Percentiles rank a stretch among this genome's conserved stretches.
phyloP scores from a whole-genome alignment of 2,113 vertebrate genomes.

The Ciconia maguari region DNA sequence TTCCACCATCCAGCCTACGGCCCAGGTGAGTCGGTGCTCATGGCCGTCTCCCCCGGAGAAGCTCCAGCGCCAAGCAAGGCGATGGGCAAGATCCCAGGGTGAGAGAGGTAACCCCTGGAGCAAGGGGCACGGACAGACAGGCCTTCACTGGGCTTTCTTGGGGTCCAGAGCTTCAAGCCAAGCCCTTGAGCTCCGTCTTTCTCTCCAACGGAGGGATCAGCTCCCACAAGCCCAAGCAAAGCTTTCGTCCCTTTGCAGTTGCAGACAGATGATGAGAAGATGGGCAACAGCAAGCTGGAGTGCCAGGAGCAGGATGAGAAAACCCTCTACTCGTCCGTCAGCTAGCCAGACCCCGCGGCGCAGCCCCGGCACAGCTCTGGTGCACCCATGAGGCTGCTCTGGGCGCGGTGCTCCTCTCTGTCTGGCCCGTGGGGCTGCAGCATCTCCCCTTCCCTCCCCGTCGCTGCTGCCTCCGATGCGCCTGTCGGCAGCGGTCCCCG shows the following conservation, averaged over 20 bases:
- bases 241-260: neutral
- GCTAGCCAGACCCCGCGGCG: rapidly evolving
- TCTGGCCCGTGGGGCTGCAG: neutral
- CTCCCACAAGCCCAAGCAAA: rapidly evolving
- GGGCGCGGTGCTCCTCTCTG: rapidly evolving
- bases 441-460: neutral
- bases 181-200: rapidly evolving
- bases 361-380: rapidly evolving
- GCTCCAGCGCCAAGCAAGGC: neutral
- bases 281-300: rapidly evolving
- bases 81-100: neutral
- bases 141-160: neutral
- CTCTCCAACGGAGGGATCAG: rapidly evolving
- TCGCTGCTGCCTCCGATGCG: rapidly evolving
- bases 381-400: rapidly evolving
- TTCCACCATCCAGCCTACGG: rapidly evolving
- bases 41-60: no score
- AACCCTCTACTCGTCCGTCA: rapidly evolving
- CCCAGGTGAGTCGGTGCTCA: neutral
- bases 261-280: neutral
- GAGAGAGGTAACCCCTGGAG: rapidly evolving
- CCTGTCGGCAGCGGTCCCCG: rapidly evolving
- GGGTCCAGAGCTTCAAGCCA: neutral
- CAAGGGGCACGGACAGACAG: rapidly evolving
- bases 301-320: neutral